Evolutionary conservation across 2,888 invertebrate species (phyloP), one percentile per base, ranked within the genome.

Genomic region (Eudemis profundana): DNA sequence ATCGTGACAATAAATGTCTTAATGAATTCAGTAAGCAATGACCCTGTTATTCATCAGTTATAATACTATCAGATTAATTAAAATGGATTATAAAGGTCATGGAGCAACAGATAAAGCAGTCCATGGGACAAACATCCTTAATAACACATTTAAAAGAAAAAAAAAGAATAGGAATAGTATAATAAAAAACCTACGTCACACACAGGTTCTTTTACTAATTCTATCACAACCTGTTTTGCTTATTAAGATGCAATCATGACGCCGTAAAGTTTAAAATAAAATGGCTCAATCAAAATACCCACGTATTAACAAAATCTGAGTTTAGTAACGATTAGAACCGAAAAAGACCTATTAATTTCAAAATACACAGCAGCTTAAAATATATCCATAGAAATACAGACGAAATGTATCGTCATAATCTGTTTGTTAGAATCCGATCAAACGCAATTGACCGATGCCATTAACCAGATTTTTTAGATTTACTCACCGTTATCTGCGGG

Each of bases 371-470:
- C 4, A 10, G 27, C 27, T 0, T 4, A 21, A n/a, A 19, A 10
- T 15, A 27, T n/a, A 46, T 23, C 3, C 2, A 47, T 5, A 17
- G 2, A 40, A 5, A 14, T 38, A 44, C 7, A 59, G 38, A 10
- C 36, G 10, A 14, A 53, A 42, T 46, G 29, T 38, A 50, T 53
- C 51, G 60, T 61, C 63, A 74, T 67, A 73, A 36, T 61, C 42
- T 36, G 51, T 77, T 79, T 77, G 78, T 78, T 83, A 80, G 77
- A 82, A 78, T 77, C 70, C 73, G 76, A 75, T 78, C 75, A 74
- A 78, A 83, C 78, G 76, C 74, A 77, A 72, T 77, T 72, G 71
- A 66, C 59, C 71, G 59, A 68, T 68, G 63, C 57, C 64, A 61
- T 70, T 68, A 17, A 71, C 66, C 72, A 70, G 71, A 73, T 76